Evolutionary conservation across 2,797 vertebrate genomes (phyloP), one percentile per base, ranked within the genome.

Genomic region (Okamejei kenojei): DNA sequence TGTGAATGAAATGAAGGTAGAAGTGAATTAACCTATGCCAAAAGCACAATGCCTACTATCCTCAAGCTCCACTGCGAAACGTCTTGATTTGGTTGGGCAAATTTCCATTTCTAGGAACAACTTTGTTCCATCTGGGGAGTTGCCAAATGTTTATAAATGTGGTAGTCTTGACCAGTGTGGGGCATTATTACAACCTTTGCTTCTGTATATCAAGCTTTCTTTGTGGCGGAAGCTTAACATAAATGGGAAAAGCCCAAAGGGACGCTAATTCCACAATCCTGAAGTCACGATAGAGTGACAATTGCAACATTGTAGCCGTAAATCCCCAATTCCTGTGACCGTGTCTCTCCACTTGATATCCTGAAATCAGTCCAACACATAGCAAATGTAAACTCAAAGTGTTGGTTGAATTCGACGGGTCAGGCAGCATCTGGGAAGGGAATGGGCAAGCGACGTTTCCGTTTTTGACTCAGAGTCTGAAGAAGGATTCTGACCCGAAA

Each of bases 181-280:
- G 84, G 90, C 26, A 45, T 92, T 76, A 71, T 13, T 76, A n/a
- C 58, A 38, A 76, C 38, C 71, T 76, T 92, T 92, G 90, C 38
- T 92, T 45, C 35, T 45, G 45, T 38, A 76, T 19, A 68, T 17
- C 61, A 88, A 35, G 32, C 63, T 7, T 88, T 88, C 84, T 88
- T 8, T 21, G 65, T 32, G 84, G n/a, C 63, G 35, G 84, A 71
- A 92, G 90, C 76, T 92, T 76, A 92, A 92, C 73, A 92, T 92
- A 92, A 92, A 76, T 29, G 90, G 68, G 71, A 45, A 92, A 92
- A 76, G 71, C 38, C 45, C 71, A 76, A 38, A 92, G 68, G 58
- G 38, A 29, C 71, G 90, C 68, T 92, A 92, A 92, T 92, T 92
- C 84, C 84, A 88, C n/a, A 88, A 68, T 88, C 84, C 54, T 15